Percentiles rank a stretch among this genome's conserved stretches.
Conservation (phyloP, 2,113 vertebrate genomes). For the Pygoscelis adeliae region DNA sequence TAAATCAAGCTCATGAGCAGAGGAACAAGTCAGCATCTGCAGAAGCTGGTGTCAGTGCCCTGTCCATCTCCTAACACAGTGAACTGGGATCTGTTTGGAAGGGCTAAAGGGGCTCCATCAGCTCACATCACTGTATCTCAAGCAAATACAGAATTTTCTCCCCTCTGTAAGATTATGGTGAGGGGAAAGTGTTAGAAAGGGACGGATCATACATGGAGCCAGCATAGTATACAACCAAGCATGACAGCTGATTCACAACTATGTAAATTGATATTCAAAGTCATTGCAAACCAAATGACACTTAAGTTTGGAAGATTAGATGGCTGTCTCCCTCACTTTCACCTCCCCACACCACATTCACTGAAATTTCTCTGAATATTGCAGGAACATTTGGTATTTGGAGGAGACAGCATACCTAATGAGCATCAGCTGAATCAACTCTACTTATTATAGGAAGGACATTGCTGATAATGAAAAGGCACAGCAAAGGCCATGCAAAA, state of each 20-base stretch:
- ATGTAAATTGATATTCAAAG: not conserved
- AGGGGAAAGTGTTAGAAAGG: not conserved
- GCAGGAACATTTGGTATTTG: constrained; percentile 40
- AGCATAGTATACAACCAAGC: not conserved
- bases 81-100: not conserved
- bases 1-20: not conserved
- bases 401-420: constrained; percentile 60
- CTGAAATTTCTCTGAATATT: constrained; percentile 22
- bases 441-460: constrained; percentile 54
- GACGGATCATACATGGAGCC: not conserved
- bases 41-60: not conserved
- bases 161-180: not conserved
- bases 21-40: not conserved
- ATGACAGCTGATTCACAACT: not conserved
- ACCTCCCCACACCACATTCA: not conserved
- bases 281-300: not conserved
- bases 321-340: not conserved
- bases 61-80: not conserved
- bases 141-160: not conserved
- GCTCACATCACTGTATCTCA: not conserved
- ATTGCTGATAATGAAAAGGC: constrained; percentile 52
- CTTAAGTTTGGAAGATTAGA: constrained; percentile 11
- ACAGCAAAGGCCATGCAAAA: constrained; percentile 29
- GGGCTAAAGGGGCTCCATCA: not conserved
- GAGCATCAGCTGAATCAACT: constrained; percentile 60